These are phyloP conservation scores for Pogona vitticeps DNA, from an alignment of 2,113 vertebrate genomes.

Conservation along the genomic window DNA sequence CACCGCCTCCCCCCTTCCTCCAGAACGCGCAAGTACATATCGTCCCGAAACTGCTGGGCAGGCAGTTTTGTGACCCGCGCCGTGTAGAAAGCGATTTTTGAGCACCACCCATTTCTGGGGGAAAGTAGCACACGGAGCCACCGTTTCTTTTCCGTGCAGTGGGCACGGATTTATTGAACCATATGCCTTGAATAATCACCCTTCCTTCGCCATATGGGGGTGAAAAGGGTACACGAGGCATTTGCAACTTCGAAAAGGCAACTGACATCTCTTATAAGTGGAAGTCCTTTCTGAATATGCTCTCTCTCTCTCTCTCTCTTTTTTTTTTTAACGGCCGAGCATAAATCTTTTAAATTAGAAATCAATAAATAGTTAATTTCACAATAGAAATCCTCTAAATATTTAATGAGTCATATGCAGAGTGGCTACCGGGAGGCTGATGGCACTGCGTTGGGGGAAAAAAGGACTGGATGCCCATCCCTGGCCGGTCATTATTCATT, in stretches of 20 bases:
- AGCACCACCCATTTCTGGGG: constrained; percentile 68
- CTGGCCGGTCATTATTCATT: constrained; percentile 58
- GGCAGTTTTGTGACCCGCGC: constrained; percentile 38
- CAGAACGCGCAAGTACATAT: constrained; percentile 60
- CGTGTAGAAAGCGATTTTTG: constrained; percentile 64
- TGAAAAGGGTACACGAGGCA: constrained; percentile 71
- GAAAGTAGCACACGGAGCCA: constrained; percentile 47
- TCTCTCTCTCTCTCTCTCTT: constrained; percentile 70
- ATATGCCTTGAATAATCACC: constrained; percentile 74
- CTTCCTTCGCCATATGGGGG: constrained; percentile 67
- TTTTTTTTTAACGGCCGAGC: constrained; percentile 79
- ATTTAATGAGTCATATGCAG: constrained; percentile 86
- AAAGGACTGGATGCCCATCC: constrained; percentile 54
- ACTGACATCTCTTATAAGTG: constrained; percentile 77
- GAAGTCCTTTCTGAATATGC: constrained; percentile 77
- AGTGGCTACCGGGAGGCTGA: constrained; percentile 62
- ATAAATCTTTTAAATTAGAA: constrained; percentile 99
- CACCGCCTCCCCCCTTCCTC: constrained; percentile 66
- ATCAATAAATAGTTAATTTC: constrained; percentile 99
- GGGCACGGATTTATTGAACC: constrained; percentile 76
- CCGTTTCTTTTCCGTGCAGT: constrained; percentile 65
- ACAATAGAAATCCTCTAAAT: constrained; percentile 93
- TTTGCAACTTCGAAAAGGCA: constrained; percentile 78
- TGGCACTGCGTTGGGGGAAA: constrained; percentile 56
- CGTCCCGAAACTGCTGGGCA: constrained; percentile 70